Conservation (phyloP, 2,888 invertebrate genomes). For the Pyrgus malvae region DNA sequence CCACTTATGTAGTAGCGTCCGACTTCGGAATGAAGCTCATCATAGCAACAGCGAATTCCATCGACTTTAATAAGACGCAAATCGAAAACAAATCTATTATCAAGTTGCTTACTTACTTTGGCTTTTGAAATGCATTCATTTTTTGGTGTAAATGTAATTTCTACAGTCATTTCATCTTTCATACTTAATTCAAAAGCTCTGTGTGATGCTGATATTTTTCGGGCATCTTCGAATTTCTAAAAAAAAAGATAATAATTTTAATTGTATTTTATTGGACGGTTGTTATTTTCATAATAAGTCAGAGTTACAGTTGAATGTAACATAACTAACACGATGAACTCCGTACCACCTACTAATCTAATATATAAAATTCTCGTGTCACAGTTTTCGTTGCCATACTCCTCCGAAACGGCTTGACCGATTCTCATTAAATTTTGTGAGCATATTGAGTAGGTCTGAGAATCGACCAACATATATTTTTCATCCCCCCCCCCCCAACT, state of each 20-base stretch:
- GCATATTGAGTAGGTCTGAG: too few species aligned
- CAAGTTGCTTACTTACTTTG: slow-evolving; percentile 47
- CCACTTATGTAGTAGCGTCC: slow-evolving; percentile 81
- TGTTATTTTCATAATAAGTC: too few species aligned
- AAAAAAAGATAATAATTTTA: slow-evolving; percentile 29
- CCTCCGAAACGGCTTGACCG: too few species aligned
- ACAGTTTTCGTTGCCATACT: too few species aligned
- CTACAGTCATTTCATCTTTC: slow-evolving; percentile 47
- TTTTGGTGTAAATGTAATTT: slow-evolving; percentile 60
- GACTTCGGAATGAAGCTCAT: slow-evolving; percentile 67
- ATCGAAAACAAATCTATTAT: slow-evolving; percentile 66
- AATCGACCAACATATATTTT: too few species aligned
- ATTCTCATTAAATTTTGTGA: too few species aligned
- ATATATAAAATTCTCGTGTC: too few species aligned
- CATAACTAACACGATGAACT: too few species aligned
- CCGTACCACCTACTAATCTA: too few species aligned
- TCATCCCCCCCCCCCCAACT: too few species aligned
- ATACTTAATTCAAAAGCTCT: slow-evolving; percentile 56
- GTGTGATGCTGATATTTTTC: slow-evolving; percentile 69
- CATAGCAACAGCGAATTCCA: slow-evolving; percentile 58
- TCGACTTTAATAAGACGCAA: slow-evolving; percentile 64
- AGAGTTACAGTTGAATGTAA: too few species aligned
- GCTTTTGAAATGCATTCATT: slow-evolving; percentile 66
- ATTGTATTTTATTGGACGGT: too few species aligned
- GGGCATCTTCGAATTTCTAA: slow-evolving; percentile 68